These are phyloP conservation scores for Phalloptychus januarius DNA, from an alignment of 2,797 vertebrate species.

Conservation along the genomic window DNA sequence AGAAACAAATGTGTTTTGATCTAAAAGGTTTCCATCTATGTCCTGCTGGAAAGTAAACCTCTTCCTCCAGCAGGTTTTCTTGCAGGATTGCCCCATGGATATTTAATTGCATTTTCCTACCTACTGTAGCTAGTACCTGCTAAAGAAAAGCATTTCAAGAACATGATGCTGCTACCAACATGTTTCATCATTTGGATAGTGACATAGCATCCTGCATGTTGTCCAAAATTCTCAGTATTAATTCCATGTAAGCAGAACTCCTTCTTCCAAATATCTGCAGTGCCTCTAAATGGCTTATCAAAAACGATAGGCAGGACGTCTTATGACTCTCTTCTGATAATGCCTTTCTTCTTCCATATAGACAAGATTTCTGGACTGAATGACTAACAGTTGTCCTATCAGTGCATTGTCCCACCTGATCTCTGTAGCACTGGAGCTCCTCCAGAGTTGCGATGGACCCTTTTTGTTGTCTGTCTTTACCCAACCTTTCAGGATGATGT, in stretches of 20 bases:
- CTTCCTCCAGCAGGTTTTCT: not conserved
- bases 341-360: not conserved
- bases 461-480: not conserved
- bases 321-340: not conserved
- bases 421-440: not conserved
- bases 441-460: not conserved
- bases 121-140: not conserved
- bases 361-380: not conserved
- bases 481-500: not conserved
- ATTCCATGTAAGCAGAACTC: not conserved
- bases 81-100: not conserved
- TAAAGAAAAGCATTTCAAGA: not conserved
- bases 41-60: not conserved
- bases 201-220: not conserved
- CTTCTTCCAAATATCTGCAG: not conserved
- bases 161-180: not conserved
- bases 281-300: not conserved
- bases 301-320: not conserved
- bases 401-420: not conserved
- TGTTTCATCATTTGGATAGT: not conserved
- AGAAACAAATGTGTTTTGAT: not conserved
- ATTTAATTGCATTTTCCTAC: not conserved
- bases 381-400: not conserved
- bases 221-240: not conserved
- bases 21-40: not conserved